Evolutionary conservation across 2,888 invertebrate genomes (phyloP).

Genomic region (Anarsia innoxiella): DNA sequence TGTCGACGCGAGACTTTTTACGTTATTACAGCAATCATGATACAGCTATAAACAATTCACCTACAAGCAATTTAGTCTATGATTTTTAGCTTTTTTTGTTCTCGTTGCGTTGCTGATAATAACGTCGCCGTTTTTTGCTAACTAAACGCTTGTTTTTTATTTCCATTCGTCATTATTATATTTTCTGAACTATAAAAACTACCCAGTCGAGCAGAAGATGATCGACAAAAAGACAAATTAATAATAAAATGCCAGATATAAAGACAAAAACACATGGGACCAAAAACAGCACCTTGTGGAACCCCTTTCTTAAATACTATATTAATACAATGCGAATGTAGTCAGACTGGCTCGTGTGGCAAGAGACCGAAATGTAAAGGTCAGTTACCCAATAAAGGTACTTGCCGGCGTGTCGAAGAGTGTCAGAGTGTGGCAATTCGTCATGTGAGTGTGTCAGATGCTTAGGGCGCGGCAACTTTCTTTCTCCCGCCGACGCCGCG

Average conservation of each 20-base stretch:
- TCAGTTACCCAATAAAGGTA: slow-evolving; percentile 40
- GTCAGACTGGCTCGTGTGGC: slow-evolving; percentile 22
- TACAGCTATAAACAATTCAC: too few relatives aligned
- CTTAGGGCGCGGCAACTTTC: slow-evolving; percentile 27
- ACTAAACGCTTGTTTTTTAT: too few relatives aligned
- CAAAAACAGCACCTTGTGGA: slow-evolving; percentile 7
- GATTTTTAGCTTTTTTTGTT: too few relatives aligned
- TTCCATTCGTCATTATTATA: too few relatives aligned
- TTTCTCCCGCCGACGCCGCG: slow-evolving; percentile 11
- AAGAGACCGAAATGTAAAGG: slow-evolving; percentile 34
- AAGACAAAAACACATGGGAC: slow-evolving; percentile 1
- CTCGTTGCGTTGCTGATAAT: too few relatives aligned
- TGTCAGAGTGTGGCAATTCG: slow-evolving; percentile 30
- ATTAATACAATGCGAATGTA: slow-evolving; percentile 17
- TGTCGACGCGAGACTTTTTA: slow-evolving; percentile 29
- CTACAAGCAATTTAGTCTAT: too few relatives aligned
- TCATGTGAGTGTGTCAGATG: slow-evolving; percentile 36
- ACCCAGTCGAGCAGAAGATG: too few relatives aligned
- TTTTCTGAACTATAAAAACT: too few relatives aligned
- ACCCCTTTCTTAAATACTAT: slow-evolving; percentile 12
- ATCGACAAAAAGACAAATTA: too few relatives aligned
- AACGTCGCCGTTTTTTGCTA: too few relatives aligned
- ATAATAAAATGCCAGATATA: too few relatives aligned
- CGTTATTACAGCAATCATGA: slow-evolving; percentile 27
- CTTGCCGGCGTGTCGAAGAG: slow-evolving; percentile 11